phyloP scores from a whole-genome alignment of 2,888 invertebrate species.

The Alentia gelatinosa region DNA sequence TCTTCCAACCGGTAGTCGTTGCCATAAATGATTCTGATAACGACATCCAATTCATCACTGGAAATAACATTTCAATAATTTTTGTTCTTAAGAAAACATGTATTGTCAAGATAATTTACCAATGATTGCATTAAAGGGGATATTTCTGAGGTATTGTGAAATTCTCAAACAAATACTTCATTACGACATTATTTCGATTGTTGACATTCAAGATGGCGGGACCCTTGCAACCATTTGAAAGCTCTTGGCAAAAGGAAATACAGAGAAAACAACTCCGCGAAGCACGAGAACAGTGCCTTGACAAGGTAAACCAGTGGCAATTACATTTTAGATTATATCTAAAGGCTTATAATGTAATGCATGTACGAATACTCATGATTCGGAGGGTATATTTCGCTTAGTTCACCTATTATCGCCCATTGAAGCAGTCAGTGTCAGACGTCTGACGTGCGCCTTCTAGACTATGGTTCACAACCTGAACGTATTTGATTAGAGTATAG shows the following conservation, averaged over 20 bases:
- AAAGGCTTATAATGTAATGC: no score
- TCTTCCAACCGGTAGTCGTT: background rate
- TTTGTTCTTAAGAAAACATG: no score
- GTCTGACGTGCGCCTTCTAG: no score
- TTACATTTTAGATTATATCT: no score
- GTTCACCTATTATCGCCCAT: background rate
- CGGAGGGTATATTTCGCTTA: background rate
- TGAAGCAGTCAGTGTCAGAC: no score
- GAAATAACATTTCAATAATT: no score
- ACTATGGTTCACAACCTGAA: no score
- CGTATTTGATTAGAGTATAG: no score
- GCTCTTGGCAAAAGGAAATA: slow-evolving; percentile 56
- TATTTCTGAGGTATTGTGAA: background rate
- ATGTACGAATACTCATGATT: background rate
- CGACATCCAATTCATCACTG: no score
- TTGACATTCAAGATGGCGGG: slow-evolving; percentile 56
- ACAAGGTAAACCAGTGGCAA: background rate
- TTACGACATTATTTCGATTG: background rate
- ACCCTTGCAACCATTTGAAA: slow-evolving; percentile 57
- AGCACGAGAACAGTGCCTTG: slow-evolving; percentile 48
- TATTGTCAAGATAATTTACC: no score
- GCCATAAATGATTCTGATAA: background rate
- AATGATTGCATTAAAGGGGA: no score
- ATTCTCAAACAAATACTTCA: background rate
- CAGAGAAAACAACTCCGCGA: slow-evolving; percentile 45